Evolutionary conservation across 2,888 invertebrate species (phyloP).

Genomic region (Athetis lepigone): DNA sequence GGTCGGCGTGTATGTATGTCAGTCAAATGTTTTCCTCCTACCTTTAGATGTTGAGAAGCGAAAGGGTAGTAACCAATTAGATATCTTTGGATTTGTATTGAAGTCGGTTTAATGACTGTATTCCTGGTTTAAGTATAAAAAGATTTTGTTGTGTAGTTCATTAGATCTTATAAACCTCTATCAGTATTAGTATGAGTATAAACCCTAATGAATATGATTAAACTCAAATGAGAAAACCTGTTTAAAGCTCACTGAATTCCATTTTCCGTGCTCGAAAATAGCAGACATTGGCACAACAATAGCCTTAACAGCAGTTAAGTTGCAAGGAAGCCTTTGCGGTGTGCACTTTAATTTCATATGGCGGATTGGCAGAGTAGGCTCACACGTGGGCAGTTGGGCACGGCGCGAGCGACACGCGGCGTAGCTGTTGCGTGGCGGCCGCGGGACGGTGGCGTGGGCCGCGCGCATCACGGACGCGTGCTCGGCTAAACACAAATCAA

Average conservation of each 20-base stretch:
- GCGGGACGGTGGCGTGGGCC: constrained; percentile 61
- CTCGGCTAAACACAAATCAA: constrained; percentile 90
- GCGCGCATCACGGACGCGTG: constrained; percentile 81
- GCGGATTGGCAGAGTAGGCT: constrained; percentile 32
- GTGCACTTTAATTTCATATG: constrained; percentile 49
- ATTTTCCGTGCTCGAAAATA: constrained; percentile 17
- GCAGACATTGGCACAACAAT: constrained; percentile 31
- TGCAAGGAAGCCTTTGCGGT: constrained; percentile 27
- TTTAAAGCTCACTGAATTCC: constrained; percentile 18
- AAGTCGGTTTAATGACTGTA: no score
- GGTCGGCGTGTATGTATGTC: neutral
- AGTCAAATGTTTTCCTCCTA: neutral
- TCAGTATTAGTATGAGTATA: neutral
- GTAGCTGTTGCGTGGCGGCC: constrained; percentile 36
- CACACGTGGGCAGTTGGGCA: constrained; percentile 36
- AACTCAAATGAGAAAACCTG: constrained; percentile 6
- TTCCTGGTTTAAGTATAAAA: no score
- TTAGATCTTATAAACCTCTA: neutral
- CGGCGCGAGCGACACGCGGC: constrained; percentile 18
- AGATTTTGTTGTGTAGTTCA: no score
- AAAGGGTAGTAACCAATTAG: neutral
- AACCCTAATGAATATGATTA: constrained; percentile 4
- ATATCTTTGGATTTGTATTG: neutral
- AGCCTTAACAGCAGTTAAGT: constrained; percentile 29
- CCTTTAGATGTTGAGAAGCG: neutral